A percentile compares a stretch with the other conserved stretches of the same genome.
These are phyloP conservation scores for Sigmodon hispidus DNA, from an alignment of 2,113 vertebrate genomes.

Conservation along the genomic window DNA sequence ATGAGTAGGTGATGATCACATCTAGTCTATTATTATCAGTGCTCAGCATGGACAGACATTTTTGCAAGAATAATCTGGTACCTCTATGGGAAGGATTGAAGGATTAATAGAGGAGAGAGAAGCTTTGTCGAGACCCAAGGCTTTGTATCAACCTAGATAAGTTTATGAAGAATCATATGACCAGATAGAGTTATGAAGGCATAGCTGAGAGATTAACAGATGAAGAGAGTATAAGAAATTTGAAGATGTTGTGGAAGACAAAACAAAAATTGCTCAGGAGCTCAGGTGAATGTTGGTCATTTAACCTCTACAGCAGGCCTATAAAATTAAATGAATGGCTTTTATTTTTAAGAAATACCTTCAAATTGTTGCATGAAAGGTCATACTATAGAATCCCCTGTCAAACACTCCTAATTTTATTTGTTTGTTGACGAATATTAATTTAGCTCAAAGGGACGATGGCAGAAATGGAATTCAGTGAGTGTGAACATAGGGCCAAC, in stretches of 20 bases:
- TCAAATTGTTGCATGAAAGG: not conserved
- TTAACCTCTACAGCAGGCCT: not conserved
- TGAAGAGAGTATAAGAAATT: not conserved
- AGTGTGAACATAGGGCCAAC: not conserved
- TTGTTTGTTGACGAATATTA: not conserved
- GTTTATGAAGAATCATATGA: not conserved
- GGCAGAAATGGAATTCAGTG: not conserved
- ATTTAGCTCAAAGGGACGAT: not conserved
- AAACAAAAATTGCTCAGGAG: not conserved
- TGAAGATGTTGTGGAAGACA: not conserved
- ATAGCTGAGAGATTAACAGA: not conserved
- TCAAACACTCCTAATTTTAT: not conserved
- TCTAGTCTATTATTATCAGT: not conserved
- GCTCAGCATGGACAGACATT: not conserved
- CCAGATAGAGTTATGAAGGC: not conserved
- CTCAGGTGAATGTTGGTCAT: not conserved
- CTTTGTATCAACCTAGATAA: not conserved
- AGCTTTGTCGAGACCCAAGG: not conserved
- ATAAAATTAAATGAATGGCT: not conserved
- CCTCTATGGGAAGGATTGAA: not conserved
- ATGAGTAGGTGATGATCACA: not conserved
- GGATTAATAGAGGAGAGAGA: not conserved
- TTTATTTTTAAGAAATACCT: slow-evolving; percentile 4
- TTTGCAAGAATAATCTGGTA: not conserved
- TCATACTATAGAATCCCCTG: not conserved